Evolutionary conservation across 53 echinoderm and acorn worm genomes (phyloP).

Genomic region (Glandiceps talaboti): DNA sequence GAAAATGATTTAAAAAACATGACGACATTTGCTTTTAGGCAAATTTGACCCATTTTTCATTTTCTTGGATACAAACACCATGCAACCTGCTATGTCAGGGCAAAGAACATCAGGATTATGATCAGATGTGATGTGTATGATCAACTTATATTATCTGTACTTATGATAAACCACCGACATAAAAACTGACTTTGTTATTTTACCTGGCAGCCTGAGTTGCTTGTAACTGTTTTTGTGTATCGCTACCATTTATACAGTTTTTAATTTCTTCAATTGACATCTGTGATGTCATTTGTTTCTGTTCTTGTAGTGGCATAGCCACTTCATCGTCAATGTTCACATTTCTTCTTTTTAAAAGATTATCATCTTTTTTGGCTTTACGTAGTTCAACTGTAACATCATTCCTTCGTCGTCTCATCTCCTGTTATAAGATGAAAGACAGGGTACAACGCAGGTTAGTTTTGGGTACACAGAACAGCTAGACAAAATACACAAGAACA

Average conservation of each 20-base stretch:
- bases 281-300: slow-evolving; percentile 69
- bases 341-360: slow-evolving; percentile 83
- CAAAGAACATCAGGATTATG: neutral
- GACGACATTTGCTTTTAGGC: too few relatives aligned
- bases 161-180: too few relatives aligned
- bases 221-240: slow-evolving; percentile 42
- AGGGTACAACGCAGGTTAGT: neutral
- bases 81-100: neutral
- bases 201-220: slow-evolving; percentile 74
- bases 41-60: too few relatives aligned
- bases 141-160: too few relatives aligned
- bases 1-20: too few relatives aligned
- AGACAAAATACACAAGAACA: too few relatives aligned
- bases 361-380: slow-evolving; percentile 63
- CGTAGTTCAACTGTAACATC: slow-evolving; percentile 77
- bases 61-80: too few relatives aligned
- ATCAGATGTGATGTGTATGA: neutral
- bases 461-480: neutral
- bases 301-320: slow-evolving; percentile 73
- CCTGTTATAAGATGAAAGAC: slow-evolving; percentile 21
- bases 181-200: too few relatives aligned
- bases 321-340: slow-evolving; percentile 46
- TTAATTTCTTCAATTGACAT: slow-evolving; percentile 77
- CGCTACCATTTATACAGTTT: slow-evolving; percentile 34
- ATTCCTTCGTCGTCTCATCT: slow-evolving; percentile 64